Evolutionary conservation across 2,797 vertebrate species (phyloP), one percentile per base, ranked within the genome.

Genomic region (Acanthopagrus latus): DNA sequence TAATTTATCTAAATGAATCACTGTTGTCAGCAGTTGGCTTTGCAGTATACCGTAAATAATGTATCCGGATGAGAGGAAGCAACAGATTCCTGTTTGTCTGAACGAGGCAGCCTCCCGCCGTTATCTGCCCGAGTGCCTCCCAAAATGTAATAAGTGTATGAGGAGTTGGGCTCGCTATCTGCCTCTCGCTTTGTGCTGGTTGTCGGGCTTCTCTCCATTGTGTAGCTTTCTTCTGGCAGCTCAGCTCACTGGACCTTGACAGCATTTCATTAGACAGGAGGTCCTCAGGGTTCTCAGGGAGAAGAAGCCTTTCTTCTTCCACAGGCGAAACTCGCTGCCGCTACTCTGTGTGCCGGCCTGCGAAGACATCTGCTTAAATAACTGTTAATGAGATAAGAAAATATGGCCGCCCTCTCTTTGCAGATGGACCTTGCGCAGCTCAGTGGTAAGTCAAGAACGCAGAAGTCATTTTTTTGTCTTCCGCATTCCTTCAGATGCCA

Each of bases 181-280:
- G 75, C 68, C 75, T 83, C 72, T 69, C 29, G 75, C 84, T 86
- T 88, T 90, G 80, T 89, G 85, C 76, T 63, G 64, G 71, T 83
- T 88, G 80, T 83, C 55, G 17, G 71, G 76, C 76, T 88, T 86
- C 81, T 78, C 68, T 82, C 84, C 71, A 81, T 86, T 81, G 86
- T 87, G 83, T 81, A 79, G 79, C 88, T 89, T 91, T 92, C 87
- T 90, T 86, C 82, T 88, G 78, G 88, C 89, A 88, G 88, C 83
- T 92, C 86, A 86, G 80, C 83, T 92, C 90, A 89, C 82, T 92
- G 90, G 92, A 92, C 91, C 92, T 71, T 94, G 91, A 92, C 90
- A 89, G 85, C 80, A 87, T 94, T 94, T 90, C 86, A 92, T 93
- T 92, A 90, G 91, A 92, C 75, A 33, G 80, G 82, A 88, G 78